phyloP scores from a whole-genome alignment of 2,888 invertebrate genomes.

The Pedicia rivosa region DNA sequence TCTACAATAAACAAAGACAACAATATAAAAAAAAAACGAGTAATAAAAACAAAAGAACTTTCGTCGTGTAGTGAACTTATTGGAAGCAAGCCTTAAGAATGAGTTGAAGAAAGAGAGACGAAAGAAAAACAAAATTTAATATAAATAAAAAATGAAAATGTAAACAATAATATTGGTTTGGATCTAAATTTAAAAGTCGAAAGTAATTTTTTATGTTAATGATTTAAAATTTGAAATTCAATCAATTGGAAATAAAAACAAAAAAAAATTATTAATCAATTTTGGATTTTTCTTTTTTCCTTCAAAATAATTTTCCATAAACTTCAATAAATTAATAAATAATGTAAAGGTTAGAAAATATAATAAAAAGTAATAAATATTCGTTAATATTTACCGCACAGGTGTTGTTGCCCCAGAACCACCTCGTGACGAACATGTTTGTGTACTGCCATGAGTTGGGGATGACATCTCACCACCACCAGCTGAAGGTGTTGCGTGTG shows the following conservation, averaged over 20 bases:
- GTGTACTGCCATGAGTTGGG: constrained; percentile 34
- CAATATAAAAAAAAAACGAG: constrained; percentile 4
- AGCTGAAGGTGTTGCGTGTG: constrained; percentile 62
- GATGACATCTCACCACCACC: constrained; percentile 33
- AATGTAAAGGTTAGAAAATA: not conserved
- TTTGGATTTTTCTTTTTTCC: too few relatives aligned
- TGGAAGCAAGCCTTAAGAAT: not conserved
- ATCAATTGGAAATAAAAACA: too few relatives aligned
- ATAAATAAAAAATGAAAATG: too few relatives aligned
- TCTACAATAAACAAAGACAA: constrained; percentile 25
- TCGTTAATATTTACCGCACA: constrained; percentile 46
- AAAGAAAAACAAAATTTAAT: constrained; percentile 4
- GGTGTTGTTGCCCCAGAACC: constrained; percentile 87
- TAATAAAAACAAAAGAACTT: not conserved
- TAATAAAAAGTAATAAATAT: not conserved
- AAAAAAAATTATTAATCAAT: constrained; percentile 2
- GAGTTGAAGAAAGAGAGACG: not conserved
- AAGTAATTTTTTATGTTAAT: too few relatives aligned
- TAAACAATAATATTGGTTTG: too few relatives aligned
- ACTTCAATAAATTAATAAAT: too few relatives aligned
- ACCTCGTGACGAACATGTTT: constrained; percentile 43
- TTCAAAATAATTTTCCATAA: too few relatives aligned
- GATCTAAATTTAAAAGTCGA: too few relatives aligned
- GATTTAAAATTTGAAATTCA: too few relatives aligned
- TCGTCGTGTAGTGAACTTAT: not conserved